Conservation (phyloP, 2,113 vertebrate genomes). For the Centropus unirufus region DNA sequence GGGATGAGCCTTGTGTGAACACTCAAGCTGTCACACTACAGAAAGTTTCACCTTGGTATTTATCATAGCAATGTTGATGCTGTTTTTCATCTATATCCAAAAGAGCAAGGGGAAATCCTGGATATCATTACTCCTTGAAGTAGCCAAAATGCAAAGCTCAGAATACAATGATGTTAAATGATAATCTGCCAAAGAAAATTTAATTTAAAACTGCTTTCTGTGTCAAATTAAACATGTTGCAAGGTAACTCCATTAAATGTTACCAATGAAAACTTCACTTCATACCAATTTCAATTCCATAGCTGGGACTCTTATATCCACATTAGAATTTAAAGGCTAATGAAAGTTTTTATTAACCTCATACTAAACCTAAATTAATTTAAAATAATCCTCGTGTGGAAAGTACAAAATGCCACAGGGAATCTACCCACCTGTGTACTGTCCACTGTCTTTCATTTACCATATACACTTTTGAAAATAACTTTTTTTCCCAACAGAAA, state of each 20-base stretch:
- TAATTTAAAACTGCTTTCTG: not conserved
- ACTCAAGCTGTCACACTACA: not conserved
- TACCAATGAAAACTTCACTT: not conserved
- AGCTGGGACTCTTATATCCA: not conserved
- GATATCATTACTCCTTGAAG: not conserved
- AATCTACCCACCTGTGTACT: not conserved
- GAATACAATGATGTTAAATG: not conserved
- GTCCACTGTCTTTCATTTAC: not conserved
- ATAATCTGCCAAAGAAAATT: not conserved
- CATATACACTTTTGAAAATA: not conserved
- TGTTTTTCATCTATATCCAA: not conserved
- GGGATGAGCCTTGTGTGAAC: not conserved
- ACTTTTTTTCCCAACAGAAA: not conserved
- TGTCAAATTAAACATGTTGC: not conserved
- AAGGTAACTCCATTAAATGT: not conserved
- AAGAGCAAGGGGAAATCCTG: not conserved
- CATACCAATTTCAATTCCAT: not conserved
- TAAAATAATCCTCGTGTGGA: not conserved
- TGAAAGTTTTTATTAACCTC: not conserved
- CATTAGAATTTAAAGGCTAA: not conserved
- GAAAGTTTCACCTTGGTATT: not conserved
- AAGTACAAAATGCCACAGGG: not conserved
- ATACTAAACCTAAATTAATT: not conserved
- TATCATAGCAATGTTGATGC: accelerated
- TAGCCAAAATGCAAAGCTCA: not conserved